Conservation (phyloP, 2,888 invertebrate genomes). For the Flexamia atlantica region DNA sequence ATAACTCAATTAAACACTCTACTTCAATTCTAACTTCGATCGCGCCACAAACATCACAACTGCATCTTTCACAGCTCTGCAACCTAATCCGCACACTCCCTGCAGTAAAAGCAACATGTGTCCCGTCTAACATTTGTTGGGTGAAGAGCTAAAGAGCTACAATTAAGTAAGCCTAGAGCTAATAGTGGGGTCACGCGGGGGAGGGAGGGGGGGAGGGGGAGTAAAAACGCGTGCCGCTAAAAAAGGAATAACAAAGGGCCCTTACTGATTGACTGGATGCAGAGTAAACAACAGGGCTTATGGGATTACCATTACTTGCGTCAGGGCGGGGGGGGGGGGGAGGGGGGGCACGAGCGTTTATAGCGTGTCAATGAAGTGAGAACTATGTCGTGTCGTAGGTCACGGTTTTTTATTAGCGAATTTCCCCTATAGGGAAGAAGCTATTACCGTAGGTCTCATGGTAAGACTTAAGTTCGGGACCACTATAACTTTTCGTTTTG, state of each 20-base stretch:
- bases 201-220: conserved; percentile 27
- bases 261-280: conserved; percentile 47
- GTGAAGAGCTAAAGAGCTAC: conserved; percentile 51
- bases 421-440: no score
- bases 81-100: no score
- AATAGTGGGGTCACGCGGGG: conserved; percentile 28
- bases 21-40: no score
- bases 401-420: no score
- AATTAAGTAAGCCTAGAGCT: conserved; percentile 47
- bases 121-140: conserved; percentile 12
- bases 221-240: conserved; percentile 52
- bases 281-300: conserved; percentile 30
- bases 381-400: no score
- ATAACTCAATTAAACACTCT: no score
- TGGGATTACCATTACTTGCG: conserved; percentile 56
- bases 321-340: background rate
- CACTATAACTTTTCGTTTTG: no score
- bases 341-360: background rate
- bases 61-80: no score
- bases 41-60: no score
- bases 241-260: conserved; percentile 57
- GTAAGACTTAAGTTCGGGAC: no score
- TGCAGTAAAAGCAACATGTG: background rate
- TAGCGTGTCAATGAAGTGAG: background rate
- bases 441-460: no score